Evolutionary conservation across 2,888 invertebrate genomes (phyloP), one percentile per base, ranked within the genome.

Genomic region (Galeruca laticollis): DNA sequence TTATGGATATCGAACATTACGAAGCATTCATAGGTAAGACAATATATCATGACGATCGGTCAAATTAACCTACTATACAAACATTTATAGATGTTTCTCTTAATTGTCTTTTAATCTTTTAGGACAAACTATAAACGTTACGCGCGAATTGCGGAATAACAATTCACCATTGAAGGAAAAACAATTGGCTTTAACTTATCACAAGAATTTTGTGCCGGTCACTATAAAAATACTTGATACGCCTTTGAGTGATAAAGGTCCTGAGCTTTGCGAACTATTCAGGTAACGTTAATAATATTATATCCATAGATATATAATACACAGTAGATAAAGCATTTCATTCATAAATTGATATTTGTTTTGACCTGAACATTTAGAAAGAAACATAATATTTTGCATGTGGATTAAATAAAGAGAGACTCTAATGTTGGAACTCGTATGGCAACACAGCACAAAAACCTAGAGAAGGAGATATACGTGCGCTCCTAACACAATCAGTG

Each of bases 1-100:
- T 90, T 1, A 88, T 92, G 79, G 93, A 94, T 79, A 85, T 94
- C 2, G 89, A 92, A 71, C 91, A 92, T 79, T 94, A 91, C 81
- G 88, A 89, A 70, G 87, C 88, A 63, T 94, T 93, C 77, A 88
- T 91, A 60, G 75, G 71, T 40, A 56, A 33, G 47, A 18, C 3
- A 64, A n/a, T n/a, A n/a, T n/a, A n/a, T n/a, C n/a, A n/a, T n/a
- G n/a, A n/a, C n/a, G n/a, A n/a, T n/a, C n/a, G n/a, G n/a, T n/a
- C n/a, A n/a, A n/a, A n/a, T n/a, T n/a, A n/a, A n/a, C n/a, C 35
- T 40, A 47, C 3, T 21, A 43, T 26, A 43, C n/a, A 33, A 3
- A 54, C n/a, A n/a, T n/a, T 54, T 13, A 31, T 21, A 54, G 5
- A 10, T 9, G 8, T 13, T 15, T 15, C 13, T 8, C 10, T 47